Evolutionary conservation across 92 coral and sea anemone species (phyloP).

Genomic region (Siderastrea radians): DNA sequence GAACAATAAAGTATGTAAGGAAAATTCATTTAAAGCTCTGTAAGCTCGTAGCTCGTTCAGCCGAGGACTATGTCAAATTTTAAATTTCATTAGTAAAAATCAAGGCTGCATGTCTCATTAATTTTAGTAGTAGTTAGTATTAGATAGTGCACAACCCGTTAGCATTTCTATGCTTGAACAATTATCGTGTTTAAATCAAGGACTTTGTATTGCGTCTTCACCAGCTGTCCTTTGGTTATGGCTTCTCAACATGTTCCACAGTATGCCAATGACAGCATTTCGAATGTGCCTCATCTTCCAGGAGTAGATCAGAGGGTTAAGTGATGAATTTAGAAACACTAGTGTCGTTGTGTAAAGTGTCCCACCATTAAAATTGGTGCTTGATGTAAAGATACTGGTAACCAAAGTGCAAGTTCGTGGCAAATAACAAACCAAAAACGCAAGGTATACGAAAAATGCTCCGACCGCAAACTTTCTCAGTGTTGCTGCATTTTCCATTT

Average conservation of each 20-base stretch:
- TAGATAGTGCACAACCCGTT: no score
- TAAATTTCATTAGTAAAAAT: no score
- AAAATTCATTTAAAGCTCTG: no score
- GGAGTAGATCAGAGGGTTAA: conserved; percentile 15
- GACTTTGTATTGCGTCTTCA: not conserved
- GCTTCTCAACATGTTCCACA: conserved; percentile 1
- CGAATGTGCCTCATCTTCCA: conserved; percentile 13
- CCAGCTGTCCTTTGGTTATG: not conserved
- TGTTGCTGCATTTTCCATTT: not conserved
- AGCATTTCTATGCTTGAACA: no score
- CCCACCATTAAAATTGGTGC: not conserved
- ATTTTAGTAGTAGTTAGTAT: no score
- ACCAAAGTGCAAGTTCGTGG: not conserved
- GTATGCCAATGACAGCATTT: conserved; percentile 2
- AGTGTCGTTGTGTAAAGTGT: not conserved
- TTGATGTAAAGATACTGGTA: not conserved
- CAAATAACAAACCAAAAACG: conserved; percentile 10
- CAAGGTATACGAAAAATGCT: conserved; percentile 10
- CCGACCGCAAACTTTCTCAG: not conserved
- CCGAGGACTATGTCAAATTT: no score
- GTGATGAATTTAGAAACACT: not conserved
- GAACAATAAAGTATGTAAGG: no score
- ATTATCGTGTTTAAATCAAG: no score
- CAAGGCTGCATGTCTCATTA: no score
- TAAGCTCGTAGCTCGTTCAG: no score